phyloP scores from a whole-genome alignment of 2,888 invertebrate species.

The Siphonodentalium dalli region DNA sequence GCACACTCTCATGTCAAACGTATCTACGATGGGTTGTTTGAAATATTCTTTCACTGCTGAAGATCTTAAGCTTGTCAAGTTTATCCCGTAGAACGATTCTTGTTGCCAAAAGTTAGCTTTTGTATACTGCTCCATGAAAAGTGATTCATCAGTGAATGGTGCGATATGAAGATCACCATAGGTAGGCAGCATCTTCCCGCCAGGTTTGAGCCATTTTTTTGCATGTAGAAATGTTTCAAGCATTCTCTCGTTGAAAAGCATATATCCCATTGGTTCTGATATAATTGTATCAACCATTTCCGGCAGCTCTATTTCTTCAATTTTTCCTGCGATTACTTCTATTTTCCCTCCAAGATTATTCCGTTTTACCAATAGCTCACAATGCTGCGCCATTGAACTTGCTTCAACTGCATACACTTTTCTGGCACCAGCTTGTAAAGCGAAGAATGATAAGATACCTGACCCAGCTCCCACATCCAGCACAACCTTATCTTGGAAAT shows the following conservation, averaged over 20 bases:
- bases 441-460: slow-evolving; percentile 97
- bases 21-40: slow-evolving; percentile 96
- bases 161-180: slow-evolving; percentile 96
- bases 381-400: slow-evolving; percentile 95
- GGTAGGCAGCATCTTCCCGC: slow-evolving; percentile 94
- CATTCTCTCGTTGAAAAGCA: slow-evolving; percentile 99
- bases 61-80: slow-evolving; percentile 87
- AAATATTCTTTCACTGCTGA: slow-evolving; percentile 98
- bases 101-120: slow-evolving; percentile 99
- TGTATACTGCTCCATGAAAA: slow-evolving; percentile 97
- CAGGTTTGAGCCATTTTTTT: slow-evolving; percentile 91
- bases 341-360: slow-evolving; percentile 90
- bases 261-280: slow-evolving; percentile 99
- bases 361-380: slow-evolving; percentile 77
- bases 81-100: slow-evolving; percentile 96
- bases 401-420: slow-evolving; percentile 99
- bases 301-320: slow-evolving; percentile 95
- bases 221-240: slow-evolving; percentile 98
- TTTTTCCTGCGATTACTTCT: slow-evolving; percentile 93
- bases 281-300: slow-evolving; percentile 96
- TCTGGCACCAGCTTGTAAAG: slow-evolving; percentile 94
- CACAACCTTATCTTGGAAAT: slow-evolving; percentile 84
- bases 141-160: slow-evolving; percentile 95
- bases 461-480: slow-evolving; percentile 98
- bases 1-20: slow-evolving; percentile 96